A percentile compares a stretch with the other conserved stretches of the same genome.
phyloP scores from a whole-genome alignment of 2,888 invertebrate species.

The Epirrhoe alternata region DNA sequence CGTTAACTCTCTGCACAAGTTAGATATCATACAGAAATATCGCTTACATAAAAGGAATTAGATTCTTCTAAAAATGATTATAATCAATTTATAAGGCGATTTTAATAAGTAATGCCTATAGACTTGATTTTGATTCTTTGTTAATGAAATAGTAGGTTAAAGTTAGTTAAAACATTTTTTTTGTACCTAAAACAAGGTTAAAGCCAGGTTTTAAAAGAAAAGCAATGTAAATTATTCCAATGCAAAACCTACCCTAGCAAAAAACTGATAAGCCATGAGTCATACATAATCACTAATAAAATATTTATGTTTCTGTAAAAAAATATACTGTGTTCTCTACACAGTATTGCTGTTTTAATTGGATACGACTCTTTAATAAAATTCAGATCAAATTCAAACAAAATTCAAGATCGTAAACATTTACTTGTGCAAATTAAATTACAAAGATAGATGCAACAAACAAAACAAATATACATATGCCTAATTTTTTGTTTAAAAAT shows the following conservation, averaged over 20 bases:
- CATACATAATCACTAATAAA: no score
- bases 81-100: no score
- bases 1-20: constrained; percentile 34
- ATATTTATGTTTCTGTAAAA: no score
- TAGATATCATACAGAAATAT: constrained; percentile 4
- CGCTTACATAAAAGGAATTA: background rate
- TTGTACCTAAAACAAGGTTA: no score
- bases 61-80: background rate
- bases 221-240: no score
- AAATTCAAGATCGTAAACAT: constrained; percentile 30
- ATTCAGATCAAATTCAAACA: constrained; percentile 34
- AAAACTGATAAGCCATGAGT: no score
- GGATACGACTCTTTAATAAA: constrained; percentile 32
- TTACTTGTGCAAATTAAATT: constrained; percentile 19
- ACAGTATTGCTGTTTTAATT: constrained; percentile 32
- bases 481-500: background rate
- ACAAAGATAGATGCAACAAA: constrained; percentile 5
- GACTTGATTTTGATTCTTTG: no score
- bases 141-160: no score
- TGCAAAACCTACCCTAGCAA: no score
- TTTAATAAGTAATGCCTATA: no score
- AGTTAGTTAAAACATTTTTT: no score
- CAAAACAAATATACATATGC: background rate
- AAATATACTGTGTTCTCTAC: constrained; percentile 2
- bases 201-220: no score